These are phyloP conservation scores for Tinea pellionella DNA, from an alignment of 2,888 invertebrate genomes.

Conservation along the genomic window DNA sequence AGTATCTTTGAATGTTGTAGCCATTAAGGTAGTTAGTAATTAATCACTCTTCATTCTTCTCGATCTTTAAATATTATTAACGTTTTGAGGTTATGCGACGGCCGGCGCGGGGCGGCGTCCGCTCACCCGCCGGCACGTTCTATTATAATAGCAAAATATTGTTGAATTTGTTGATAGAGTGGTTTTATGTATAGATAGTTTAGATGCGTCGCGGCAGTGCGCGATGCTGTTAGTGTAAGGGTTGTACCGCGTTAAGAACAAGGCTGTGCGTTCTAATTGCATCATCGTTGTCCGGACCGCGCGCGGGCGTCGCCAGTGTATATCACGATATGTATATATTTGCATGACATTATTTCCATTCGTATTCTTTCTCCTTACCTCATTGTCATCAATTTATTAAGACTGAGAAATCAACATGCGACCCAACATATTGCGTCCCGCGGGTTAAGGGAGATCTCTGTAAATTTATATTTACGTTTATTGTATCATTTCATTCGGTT, in stretches of 20 bases:
- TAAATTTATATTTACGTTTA: constrained; percentile 49
- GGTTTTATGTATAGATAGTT: constrained; percentile 54
- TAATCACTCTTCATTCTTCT: constrained; percentile 33
- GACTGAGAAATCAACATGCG: constrained; percentile 69
- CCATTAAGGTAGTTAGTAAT: constrained; percentile 48
- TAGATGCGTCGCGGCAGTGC: constrained; percentile 50
- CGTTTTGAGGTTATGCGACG: constrained; percentile 16
- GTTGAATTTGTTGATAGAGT: constrained; percentile 67
- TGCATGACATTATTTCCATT: constrained; percentile 63
- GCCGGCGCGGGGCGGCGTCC: constrained; percentile 19
- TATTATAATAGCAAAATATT: constrained; percentile 56
- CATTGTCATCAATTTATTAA: constrained; percentile 68
- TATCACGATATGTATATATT: constrained; percentile 57
- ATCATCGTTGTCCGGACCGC: constrained; percentile 24
- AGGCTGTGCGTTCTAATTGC: constrained; percentile 43
- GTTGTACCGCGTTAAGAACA: constrained; percentile 55
- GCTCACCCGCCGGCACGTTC: constrained; percentile 18
- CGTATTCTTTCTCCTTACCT: constrained; percentile 61
- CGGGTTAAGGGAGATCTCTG: constrained; percentile 49
- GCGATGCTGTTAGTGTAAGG: constrained; percentile 45
- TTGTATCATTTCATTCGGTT: constrained; percentile 43
- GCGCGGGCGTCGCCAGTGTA: constrained; percentile 17
- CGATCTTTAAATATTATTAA: constrained; percentile 20
- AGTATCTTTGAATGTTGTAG: constrained; percentile 49
- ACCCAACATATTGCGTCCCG: constrained; percentile 60